A percentile compares a stretch with the other conserved stretches of the same genome.
Evolutionary conservation across 2,113 vertebrate genomes (phyloP).

Genomic region (Eleginops maclovinus): DNA sequence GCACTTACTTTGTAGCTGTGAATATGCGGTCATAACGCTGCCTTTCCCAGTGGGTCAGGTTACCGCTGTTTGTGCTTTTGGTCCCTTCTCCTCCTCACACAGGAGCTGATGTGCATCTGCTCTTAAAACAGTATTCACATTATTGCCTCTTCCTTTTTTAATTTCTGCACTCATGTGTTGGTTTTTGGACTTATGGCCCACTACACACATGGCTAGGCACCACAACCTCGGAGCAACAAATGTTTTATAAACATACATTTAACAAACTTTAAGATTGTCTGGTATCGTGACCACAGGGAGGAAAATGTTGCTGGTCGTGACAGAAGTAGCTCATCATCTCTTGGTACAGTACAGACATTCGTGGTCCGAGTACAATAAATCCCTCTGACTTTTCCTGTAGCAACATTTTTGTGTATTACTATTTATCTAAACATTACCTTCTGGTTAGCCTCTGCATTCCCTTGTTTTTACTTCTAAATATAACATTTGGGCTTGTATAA

Average conservation of each 20-base stretch:
- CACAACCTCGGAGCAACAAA: background rate
- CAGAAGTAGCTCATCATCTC: background rate
- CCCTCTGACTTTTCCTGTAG: background rate
- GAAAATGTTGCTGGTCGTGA: too few relatives aligned
- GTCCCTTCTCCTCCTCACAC: background rate
- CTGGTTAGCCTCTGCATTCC: too few relatives aligned
- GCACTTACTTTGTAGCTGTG: slow-evolving; percentile 12
- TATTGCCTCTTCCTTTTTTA: slow-evolving; percentile 13
- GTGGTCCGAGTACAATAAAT: background rate
- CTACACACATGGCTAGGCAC: slow-evolving; percentile 22
- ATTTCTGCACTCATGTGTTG: background rate
- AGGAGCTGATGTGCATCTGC: slow-evolving; percentile 33
- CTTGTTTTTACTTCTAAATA: too few relatives aligned
- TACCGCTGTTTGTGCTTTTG: slow-evolving; percentile 33
- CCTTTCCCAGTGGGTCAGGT: slow-evolving; percentile 44
- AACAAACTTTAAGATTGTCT: background rate
- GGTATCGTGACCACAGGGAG: too few relatives aligned
- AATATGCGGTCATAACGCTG: slow-evolving; percentile 36
- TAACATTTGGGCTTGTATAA: too few relatives aligned
- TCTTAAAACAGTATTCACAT: slow-evolving; percentile 46
- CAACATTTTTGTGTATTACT: too few relatives aligned
- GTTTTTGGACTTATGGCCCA: slow-evolving; percentile 20
- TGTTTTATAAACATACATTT: too few relatives aligned
- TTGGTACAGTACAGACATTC: too few relatives aligned
- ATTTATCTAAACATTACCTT: background rate